phyloP scores from a whole-genome alignment of 2,113 vertebrate genomes.

The Spea multiplicata region DNA sequence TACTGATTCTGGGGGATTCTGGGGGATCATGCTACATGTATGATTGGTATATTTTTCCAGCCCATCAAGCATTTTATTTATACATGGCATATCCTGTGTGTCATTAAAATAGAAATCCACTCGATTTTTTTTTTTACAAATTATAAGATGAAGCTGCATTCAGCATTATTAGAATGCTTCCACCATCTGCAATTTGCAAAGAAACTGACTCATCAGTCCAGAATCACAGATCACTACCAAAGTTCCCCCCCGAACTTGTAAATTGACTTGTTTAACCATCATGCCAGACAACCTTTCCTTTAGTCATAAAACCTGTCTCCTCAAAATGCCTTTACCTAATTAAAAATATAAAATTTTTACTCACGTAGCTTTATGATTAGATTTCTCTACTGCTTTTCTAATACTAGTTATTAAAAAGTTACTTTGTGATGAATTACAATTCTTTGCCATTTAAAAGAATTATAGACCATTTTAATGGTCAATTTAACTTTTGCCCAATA shows the following conservation, averaged over 20 bases:
- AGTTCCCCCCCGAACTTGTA: conserved; percentile 50
- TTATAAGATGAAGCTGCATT: conserved; percentile 65
- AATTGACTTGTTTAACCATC: conserved; percentile 54
- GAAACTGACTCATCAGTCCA: conserved; percentile 61
- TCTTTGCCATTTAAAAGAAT: conserved; percentile 52
- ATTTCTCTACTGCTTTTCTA: conserved; percentile 48
- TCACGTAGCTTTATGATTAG: conserved; percentile 52
- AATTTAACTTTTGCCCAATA: conserved; percentile 53
- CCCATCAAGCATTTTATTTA: too few relatives aligned
- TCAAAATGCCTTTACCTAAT: conserved; percentile 58
- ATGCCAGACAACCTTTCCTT: conserved; percentile 43
- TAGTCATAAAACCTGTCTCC: conserved; percentile 42
- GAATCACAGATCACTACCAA: conserved; percentile 43
- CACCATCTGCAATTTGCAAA: conserved; percentile 63
- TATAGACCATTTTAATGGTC: conserved; percentile 51
- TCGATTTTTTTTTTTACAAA: conserved; percentile 14
- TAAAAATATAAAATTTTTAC: conserved; percentile 58
- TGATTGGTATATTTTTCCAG: too few relatives aligned
- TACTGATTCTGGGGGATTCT: too few relatives aligned
- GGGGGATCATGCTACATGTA: too few relatives aligned
- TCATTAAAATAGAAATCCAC: too few relatives aligned
- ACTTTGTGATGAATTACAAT: conserved; percentile 56
- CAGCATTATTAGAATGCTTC: conserved; percentile 72
- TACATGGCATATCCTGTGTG: too few relatives aligned
- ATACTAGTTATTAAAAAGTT: conserved; percentile 49